Evolutionary conservation across 2,113 vertebrate species (phyloP).

Genomic region (Sminthopsis crassicaudata): DNA sequence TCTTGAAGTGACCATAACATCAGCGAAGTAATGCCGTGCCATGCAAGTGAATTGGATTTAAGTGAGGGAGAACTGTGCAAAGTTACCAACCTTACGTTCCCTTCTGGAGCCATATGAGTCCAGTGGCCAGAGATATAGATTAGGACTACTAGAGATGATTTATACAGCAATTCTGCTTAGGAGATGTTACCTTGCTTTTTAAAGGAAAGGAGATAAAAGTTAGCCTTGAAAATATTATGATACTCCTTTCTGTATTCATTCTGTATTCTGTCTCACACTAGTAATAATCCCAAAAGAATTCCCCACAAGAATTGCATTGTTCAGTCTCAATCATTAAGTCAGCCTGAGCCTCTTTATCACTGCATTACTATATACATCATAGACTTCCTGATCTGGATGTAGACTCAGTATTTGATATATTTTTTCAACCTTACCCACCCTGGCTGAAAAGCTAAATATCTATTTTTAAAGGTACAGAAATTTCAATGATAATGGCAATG

Average conservation of each 20-base stretch:
- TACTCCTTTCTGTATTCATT: not conserved
- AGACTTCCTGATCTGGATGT: not conserved
- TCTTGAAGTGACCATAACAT: no score
- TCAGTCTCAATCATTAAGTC: no score
- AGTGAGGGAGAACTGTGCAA: no score
- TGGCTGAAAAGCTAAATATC: not conserved
- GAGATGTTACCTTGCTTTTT: not conserved
- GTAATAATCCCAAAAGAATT: not conserved
- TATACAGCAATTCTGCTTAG: not conserved
- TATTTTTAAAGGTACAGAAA: not conserved
- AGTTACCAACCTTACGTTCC: no score
- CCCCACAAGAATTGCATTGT: not conserved
- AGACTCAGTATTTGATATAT: not conserved
- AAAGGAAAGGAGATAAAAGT: not conserved
- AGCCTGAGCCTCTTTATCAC: not conserved
- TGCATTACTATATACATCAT: not conserved
- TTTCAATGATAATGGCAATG: not conserved
- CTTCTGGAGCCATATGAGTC: no score
- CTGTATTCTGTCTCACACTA: not conserved
- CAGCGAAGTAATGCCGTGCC: no score
- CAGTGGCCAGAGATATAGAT: no score
- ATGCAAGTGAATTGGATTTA: no score
- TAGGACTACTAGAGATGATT: not conserved
- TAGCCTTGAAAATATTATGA: not conserved
- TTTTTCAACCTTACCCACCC: not conserved